These are phyloP conservation scores for Neogale vison DNA, from an alignment of 2,113 vertebrate species.

Conservation along the genomic window DNA sequence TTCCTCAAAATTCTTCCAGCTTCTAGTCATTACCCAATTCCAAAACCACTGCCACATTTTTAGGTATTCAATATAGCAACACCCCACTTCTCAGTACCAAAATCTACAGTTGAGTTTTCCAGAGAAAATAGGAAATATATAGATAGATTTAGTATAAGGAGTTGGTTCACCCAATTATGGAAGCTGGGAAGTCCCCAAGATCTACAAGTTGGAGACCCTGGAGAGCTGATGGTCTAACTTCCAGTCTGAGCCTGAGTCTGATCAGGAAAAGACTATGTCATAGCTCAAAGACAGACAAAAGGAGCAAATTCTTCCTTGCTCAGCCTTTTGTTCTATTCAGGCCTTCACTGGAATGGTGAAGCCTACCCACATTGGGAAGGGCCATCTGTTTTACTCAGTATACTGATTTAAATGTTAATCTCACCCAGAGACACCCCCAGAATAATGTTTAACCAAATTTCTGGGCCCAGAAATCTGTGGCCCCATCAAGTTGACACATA, in stretches of 20 bases:
- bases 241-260: not conserved
- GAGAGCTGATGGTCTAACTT: not conserved
- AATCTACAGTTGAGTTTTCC: not conserved
- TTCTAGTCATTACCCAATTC: not conserved
- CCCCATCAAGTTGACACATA: not conserved
- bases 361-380: not conserved
- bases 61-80: not conserved
- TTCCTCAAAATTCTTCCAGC: not conserved
- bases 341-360: not conserved
- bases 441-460: not conserved
- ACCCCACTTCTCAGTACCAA: not conserved
- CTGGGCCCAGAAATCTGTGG: not conserved
- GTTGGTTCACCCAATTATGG: not conserved
- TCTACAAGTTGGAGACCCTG: not conserved
- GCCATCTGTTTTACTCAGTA: not conserved
- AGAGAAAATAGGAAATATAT: not conserved
- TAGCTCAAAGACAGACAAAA: not conserved
- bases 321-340: not conserved
- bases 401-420: not conserved
- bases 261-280: not conserved
- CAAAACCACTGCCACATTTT: not conserved
- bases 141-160: not conserved
- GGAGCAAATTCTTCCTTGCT: not conserved
- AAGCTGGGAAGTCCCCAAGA: not conserved
- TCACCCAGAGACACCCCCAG: not conserved